Evolutionary conservation across 2,888 invertebrate genomes (phyloP), one percentile per base, ranked within the genome.

Genomic region (Clunio marinus): DNA sequence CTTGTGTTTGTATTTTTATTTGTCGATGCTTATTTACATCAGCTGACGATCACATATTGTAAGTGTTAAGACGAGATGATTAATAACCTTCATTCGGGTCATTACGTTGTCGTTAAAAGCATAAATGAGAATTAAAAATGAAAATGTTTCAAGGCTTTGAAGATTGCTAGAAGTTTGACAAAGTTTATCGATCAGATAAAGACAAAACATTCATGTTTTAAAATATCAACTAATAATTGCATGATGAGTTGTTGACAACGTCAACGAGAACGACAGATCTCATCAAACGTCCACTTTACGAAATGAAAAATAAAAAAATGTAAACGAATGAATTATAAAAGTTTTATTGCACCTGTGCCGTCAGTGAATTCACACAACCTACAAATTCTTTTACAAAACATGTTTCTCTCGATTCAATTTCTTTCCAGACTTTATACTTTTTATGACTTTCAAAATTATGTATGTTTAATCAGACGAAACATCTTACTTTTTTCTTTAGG

Each of bases 11-110:
- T n/a, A n/a, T n/a, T n/a, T 51, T 20, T 51, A n/a, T n/a, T n/a
- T n/a, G n/a, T n/a, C n/a, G n/a, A n/a, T n/a, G n/a, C n/a, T n/a
- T n/a, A n/a, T n/a, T n/a, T n/a, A n/a, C 35, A 66, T 66, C 66
- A 66, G 66, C 66, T 66, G 66, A 66, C 27, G 66, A 27, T 4
- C 51, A 35, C 35, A 55, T 55, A 63, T 63, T 63, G 66, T 20
- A 66, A 66, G 66, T 66, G 66, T 55, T 55, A 66, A 55, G 51
- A 35, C n/a, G 32, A 28, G 66, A 66, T 66, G 66, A 66, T 66
- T 66, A 66, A 66, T 66, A n/a, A 24, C 41, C 27, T 25, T n/a
- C n/a, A n/a, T n/a, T n/a, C n/a, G n/a, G n/a, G n/a, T n/a, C n/a
- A n/a, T n/a, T n/a, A n/a, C n/a, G n/a, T n/a, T n/a, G n/a, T n/a